phyloP scores from a whole-genome alignment of 2,113 vertebrate species.

The Cyanistes caeruleus region DNA sequence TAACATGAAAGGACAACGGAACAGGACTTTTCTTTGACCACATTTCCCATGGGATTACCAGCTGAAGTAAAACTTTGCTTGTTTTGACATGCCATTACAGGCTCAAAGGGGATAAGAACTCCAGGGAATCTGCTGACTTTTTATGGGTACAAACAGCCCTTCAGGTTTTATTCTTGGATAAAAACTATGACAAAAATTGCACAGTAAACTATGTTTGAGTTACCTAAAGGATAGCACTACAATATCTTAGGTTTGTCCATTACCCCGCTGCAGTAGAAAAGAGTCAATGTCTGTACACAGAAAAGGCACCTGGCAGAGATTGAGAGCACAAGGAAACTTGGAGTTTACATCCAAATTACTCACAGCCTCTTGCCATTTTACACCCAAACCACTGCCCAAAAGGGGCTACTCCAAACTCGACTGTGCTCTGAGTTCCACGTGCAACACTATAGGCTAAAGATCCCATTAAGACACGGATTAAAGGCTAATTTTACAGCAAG shows the following conservation, averaged over 20 bases:
- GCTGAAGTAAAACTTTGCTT: constrained; percentile 11
- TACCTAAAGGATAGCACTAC: neutral
- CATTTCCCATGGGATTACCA: constrained; percentile 21
- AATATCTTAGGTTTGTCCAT: neutral
- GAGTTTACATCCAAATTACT: neutral
- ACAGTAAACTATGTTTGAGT: neutral
- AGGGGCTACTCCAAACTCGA: neutral
- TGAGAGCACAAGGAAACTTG: neutral
- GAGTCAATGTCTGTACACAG: neutral
- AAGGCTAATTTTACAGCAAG: constrained; percentile 44
- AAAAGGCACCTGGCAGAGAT: constrained; percentile 41
- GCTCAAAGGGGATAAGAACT: neutral
- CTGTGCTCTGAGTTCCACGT: neutral
- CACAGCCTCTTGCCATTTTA: neutral
- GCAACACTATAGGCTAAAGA: neutral
- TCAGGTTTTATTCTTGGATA: constrained; percentile 19
- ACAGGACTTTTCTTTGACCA: neutral
- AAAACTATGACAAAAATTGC: neutral
- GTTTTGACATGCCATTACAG: constrained; percentile 40
- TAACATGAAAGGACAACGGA: neutral
- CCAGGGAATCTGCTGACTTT: neutral
- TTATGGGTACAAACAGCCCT: constrained; percentile 42
- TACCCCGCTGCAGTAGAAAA: neutral
- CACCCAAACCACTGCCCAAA: neutral
- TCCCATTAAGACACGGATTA: constrained; percentile 18